These are phyloP conservation scores for Stratiomys singularior DNA, from an alignment of 2,888 invertebrate genomes.

Conservation along the genomic window DNA sequence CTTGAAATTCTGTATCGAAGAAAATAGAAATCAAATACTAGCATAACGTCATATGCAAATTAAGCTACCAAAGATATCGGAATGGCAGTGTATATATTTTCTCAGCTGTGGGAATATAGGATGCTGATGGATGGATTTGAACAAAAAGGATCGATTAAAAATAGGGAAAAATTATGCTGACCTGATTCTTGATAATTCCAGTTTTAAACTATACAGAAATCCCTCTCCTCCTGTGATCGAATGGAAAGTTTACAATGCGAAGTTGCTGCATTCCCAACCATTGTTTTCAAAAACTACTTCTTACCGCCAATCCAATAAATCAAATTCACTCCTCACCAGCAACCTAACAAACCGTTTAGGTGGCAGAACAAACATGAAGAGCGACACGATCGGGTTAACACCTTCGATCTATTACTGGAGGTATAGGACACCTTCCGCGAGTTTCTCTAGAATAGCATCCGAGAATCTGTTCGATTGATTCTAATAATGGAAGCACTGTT, in stretches of 20 bases:
- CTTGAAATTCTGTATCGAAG: slow-evolving; percentile 27
- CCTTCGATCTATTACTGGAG: slow-evolving; percentile 8
- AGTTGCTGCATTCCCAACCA: too few species aligned
- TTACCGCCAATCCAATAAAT: slow-evolving; percentile 29
- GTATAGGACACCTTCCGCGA: background rate
- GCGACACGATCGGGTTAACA: slow-evolving; percentile 42
- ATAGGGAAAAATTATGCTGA: too few species aligned
- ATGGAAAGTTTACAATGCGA: too few species aligned
- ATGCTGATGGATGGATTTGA: too few species aligned
- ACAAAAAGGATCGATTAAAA: too few species aligned
- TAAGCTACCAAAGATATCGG: background rate
- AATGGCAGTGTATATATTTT: background rate
- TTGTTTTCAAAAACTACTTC: background rate
- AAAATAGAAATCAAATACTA: background rate
- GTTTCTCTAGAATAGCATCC: background rate
- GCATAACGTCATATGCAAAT: background rate
- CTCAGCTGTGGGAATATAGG: too few species aligned
- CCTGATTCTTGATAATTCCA: too few species aligned
- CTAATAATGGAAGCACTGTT: slow-evolving; percentile 28
- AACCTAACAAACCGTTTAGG: slow-evolving; percentile 43
- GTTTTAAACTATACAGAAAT: too few species aligned
- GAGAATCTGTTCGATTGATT: slow-evolving; percentile 37
- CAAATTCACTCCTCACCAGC: slow-evolving; percentile 34
- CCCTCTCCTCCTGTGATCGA: too few species aligned
- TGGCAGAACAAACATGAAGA: slow-evolving; percentile 37